Conservation (phyloP, 2,888 invertebrate genomes). For the Drosophila multiciliata region DNA sequence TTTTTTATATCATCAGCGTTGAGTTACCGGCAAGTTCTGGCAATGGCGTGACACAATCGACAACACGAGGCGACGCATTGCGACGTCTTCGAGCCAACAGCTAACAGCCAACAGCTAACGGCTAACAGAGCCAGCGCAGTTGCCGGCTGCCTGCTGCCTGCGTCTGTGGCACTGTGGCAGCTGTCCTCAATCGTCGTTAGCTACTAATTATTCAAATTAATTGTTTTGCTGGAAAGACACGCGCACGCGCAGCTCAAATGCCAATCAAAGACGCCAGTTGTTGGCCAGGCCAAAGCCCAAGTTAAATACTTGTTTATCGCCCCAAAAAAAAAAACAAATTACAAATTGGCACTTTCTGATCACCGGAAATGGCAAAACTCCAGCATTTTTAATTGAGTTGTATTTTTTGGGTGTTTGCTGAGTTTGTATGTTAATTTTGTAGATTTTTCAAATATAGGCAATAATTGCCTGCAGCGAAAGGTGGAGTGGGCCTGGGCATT, state of each 20-base stretch:
- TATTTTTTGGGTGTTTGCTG: slow-evolving; percentile 44
- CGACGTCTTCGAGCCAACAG: slow-evolving; percentile 48
- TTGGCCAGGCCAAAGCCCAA: slow-evolving; percentile 28
- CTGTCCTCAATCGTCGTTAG: slow-evolving; percentile 62
- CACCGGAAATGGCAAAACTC: slow-evolving; percentile 43
- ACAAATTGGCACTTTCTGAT: slow-evolving; percentile 34
- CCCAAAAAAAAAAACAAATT: background rate
- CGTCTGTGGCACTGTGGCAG: slow-evolving; percentile 2
- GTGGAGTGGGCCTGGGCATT: slow-evolving; percentile 2
- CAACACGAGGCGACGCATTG: slow-evolving; percentile 31
- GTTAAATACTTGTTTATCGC: slow-evolving; percentile 43
- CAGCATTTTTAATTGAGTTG: slow-evolving; percentile 57
- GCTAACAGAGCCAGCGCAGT: background rate
- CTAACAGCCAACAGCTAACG: background rate
- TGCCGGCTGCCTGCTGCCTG: background rate
- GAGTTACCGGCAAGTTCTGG: slow-evolving; percentile 59
- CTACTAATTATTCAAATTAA: slow-evolving; percentile 82
- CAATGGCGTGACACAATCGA: slow-evolving; percentile 73
- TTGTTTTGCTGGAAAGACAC: slow-evolving; percentile 75
- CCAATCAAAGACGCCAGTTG: slow-evolving; percentile 67
- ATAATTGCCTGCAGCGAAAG: slow-evolving; percentile 46
- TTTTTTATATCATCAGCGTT: slow-evolving; percentile 51
- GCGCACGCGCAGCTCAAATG: slow-evolving; percentile 79
- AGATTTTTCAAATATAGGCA: slow-evolving; percentile 33
- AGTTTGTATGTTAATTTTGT: slow-evolving; percentile 48